phyloP scores from a whole-genome alignment of 2,888 invertebrate species.

The Neocrepidodera transversa region DNA sequence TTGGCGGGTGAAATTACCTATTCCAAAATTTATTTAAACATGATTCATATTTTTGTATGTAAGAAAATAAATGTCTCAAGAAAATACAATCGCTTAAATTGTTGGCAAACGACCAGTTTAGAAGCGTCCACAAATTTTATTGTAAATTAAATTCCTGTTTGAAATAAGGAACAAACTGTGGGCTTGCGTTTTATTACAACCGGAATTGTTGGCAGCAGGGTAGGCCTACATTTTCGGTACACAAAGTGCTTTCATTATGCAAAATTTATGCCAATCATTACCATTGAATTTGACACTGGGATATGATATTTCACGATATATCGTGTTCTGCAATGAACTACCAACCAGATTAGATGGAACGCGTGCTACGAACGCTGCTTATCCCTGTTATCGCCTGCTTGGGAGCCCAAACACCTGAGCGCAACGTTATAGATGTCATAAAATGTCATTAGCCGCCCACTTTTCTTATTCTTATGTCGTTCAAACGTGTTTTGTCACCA shows the following conservation, averaged over 20 bases:
- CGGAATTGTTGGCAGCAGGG: constrained; percentile 44
- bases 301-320: constrained; percentile 60
- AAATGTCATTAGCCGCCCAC: constrained; percentile 52
- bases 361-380: constrained; percentile 53
- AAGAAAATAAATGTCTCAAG: neutral
- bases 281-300: constrained; percentile 60
- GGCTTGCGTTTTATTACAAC: constrained; percentile 51
- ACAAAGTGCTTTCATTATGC: constrained; percentile 59
- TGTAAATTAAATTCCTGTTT: constrained; percentile 34
- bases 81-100: neutral
- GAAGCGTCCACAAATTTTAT: constrained; percentile 25
- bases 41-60: neutral
- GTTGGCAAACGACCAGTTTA: neutral
- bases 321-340: constrained; percentile 56
- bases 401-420: constrained; percentile 60
- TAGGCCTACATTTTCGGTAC: constrained; percentile 48
- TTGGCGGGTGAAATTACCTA: too few species aligned
- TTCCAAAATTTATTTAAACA: too few species aligned
- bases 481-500: constrained; percentile 28
- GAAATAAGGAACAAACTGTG: constrained; percentile 38
- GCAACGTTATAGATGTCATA: constrained; percentile 48
- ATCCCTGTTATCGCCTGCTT: constrained; percentile 62
- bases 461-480: constrained; percentile 34
- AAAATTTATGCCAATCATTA: constrained; percentile 62
- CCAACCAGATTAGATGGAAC: constrained; percentile 55